Percentiles rank a stretch among this genome's conserved stretches.
These are phyloP conservation scores for Megaceryle maxima DNA, from an alignment of 2,113 vertebrate species.

Conservation along the genomic window DNA sequence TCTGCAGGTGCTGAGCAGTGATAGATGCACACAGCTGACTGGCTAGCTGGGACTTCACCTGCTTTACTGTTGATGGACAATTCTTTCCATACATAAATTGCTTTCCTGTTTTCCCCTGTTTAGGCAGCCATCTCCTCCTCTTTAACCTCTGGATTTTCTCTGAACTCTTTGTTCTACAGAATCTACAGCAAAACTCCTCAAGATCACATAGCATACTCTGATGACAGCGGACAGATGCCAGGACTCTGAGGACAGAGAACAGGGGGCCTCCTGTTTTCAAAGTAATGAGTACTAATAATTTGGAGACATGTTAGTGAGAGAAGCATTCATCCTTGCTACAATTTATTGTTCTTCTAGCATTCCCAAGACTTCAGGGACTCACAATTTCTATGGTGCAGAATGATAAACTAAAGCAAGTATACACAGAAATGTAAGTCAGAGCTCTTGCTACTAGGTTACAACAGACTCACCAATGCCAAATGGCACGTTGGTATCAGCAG, in stretches of 20 bases:
- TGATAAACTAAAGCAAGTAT: background rate
- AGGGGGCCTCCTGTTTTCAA: background rate
- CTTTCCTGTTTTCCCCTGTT: background rate
- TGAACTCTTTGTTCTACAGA: background rate
- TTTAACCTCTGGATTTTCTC: background rate
- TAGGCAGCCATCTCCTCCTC: background rate
- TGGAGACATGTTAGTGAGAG: background rate
- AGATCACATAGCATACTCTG: background rate
- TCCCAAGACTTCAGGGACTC: background rate
- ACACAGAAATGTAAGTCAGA: background rate
- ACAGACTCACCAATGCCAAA: background rate
- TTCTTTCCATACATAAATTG: conserved; percentile 16
- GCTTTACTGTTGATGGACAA: conserved; percentile 43
- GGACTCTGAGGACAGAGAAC: background rate
- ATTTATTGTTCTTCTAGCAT: background rate
- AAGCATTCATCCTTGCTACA: background rate
- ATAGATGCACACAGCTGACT: conserved; percentile 43
- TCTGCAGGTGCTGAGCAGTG: conserved; percentile 27
- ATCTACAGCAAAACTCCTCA: background rate
- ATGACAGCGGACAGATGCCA: background rate
- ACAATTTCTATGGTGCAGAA: background rate
- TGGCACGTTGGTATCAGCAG: background rate
- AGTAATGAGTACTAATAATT: background rate
- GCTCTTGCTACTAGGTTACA: background rate
- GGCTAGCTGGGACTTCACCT: conserved; percentile 9